Base-by-base conservation (phyloP, 2,888 invertebrate species). In the Galeopsomyia nigrocyanea region DNA sequence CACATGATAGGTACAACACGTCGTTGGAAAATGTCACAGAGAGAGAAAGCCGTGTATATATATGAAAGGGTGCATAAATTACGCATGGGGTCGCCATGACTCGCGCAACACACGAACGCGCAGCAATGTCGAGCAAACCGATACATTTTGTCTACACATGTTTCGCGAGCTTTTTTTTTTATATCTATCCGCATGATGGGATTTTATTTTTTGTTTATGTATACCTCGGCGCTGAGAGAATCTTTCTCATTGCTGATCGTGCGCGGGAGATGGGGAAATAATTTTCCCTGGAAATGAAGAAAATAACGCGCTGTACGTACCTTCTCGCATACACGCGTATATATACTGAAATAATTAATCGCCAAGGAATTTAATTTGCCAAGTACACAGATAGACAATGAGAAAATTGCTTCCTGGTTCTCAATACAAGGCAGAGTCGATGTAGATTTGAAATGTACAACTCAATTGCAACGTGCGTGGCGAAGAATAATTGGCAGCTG, bases 31-130 rank as follows among this genome's bases (percentile, higher is more conserved):
- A 67, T 63, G 70, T 69, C 69, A 66, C 57, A 50, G 55, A 7
- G 16, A 56, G 26, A 16, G 17, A 60, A 49, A 47, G n/a, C 47
- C 10, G 31, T 31, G 5, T 26, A 26, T 26, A 26, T 26, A 26
- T 26, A 39, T 50, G 49, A 75, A 67, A 62, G 72, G 73, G 75
- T 75, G 75, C 69, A 70, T 73, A 72, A 70, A 72, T 75, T 72
- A 75, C 67, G 51, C 53, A n/a, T 22, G 19, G 72, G 57, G 58
- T 71, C 68, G 68, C 68, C 63, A 65, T 71, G 64, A 71, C 62
- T 71, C 50, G 67, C 26, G 26, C 26, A 26, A 26, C 26, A 14
- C 49, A 13, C n/a, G 51, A 14, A 16, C 17, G 55, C 53, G 51
- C 22, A 66, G 46, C 55, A 55, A 71, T 71, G 73, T 65, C 61